phyloP scores from a whole-genome alignment of 2,888 invertebrate species.

The Himalopsyche tibetana region DNA sequence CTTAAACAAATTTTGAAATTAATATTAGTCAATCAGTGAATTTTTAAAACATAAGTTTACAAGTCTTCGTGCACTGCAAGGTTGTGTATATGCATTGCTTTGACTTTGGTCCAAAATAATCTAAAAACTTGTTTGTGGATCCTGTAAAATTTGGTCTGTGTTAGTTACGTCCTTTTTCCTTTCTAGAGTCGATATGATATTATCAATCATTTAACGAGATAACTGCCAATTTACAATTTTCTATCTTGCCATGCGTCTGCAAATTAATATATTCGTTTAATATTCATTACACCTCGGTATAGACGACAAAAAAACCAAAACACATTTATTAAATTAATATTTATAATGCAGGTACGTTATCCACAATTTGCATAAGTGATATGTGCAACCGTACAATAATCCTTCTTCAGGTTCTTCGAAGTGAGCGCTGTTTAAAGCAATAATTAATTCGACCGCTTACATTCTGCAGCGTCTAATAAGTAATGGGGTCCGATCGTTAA shows the following conservation, averaged over 20 bases:
- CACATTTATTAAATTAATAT: conserved; percentile 27
- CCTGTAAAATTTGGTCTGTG: no score
- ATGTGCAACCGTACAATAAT: conserved; percentile 27
- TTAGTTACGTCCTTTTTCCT: no score
- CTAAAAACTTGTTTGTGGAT: no score
- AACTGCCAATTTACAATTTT: neutral
- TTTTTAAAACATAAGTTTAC: no score
- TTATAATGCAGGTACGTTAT: conserved; percentile 34
- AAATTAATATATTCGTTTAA: neutral
- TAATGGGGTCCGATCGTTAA: conserved; percentile 46
- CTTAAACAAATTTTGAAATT: no score
- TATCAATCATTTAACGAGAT: no score
- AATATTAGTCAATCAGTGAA: no score
- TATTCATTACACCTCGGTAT: neutral
- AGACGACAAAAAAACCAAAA: conserved; percentile 18
- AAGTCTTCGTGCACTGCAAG: no score
- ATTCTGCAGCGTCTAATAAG: conserved; percentile 34
- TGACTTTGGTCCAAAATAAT: no score
- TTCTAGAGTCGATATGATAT: no score
- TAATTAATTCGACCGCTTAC: conserved; percentile 39
- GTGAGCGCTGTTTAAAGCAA: conserved; percentile 1
- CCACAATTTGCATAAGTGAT: conserved; percentile 24
- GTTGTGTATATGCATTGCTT: no score
- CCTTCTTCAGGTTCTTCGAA: conserved; percentile 3
- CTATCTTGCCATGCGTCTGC: neutral